Base-by-base conservation (phyloP, 2,888 invertebrate genomes). In the Blastobasis adustella region DNA sequence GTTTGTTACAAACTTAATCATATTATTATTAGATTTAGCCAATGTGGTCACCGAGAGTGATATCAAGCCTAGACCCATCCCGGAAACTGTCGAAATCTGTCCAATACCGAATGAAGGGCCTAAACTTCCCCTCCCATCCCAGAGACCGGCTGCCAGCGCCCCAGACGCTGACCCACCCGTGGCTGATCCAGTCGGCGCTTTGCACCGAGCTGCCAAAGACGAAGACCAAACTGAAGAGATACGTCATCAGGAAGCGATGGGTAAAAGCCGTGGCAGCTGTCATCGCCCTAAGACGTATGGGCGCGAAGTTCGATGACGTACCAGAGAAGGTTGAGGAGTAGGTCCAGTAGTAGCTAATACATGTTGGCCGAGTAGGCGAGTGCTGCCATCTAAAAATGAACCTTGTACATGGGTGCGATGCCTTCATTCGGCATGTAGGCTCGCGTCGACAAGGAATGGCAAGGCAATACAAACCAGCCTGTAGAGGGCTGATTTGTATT, bases 161-260 rank as follows among this genome's bases (percentile, higher is more conserved):
- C 37, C 90, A 93, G 54, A 93, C 94, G 10, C 76, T 96, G 68
- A 90, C 91, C 10, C 96, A 97, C 76, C 92, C 92, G 5, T 97
- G 97, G 97, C 87, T 97, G 61, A 87, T 89, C 57, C 90, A 90
- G 58, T 90, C 90, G 6, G 90, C 91, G 1, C 86, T 92, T 47
- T 92, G 92, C 74, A 92, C 92, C 36, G 93, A 92, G 60, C 90
- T 94, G 49, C 91, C 91, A 57, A 90, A 95, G 57, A 93, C 93
- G 66, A 97, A 94, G 76, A 92, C 92, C 38, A 94, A 95, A 73
- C 86, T 97, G 61, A 95, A 95, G 79, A 90, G 95, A 57, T 97
- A 96, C 77, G 96, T 97, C 56, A 96, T 96, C 81, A 94, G 96
- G 82, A 93, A 95, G 73, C 91, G 96, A 46, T 97, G 97, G 97